Evolutionary conservation across 2,888 invertebrate species (phyloP).

Genomic region (Apoderus coryli): DNA sequence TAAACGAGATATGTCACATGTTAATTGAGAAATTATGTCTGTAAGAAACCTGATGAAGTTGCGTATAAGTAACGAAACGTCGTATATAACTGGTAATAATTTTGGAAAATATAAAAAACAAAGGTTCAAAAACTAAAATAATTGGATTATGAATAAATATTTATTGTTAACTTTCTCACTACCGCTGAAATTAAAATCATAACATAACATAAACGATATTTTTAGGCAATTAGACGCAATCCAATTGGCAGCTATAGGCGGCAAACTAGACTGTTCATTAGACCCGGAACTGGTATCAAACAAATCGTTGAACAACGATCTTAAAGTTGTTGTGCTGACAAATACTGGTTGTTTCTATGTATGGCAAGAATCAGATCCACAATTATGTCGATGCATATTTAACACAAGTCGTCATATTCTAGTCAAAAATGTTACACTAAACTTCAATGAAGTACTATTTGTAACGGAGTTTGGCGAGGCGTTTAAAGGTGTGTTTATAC

Average conservation of each 20-base stretch:
- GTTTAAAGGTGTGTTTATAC: slow-evolving; percentile 42
- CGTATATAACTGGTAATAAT: no score
- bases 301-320: slow-evolving; percentile 34
- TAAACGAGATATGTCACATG: no score
- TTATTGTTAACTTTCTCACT: no score
- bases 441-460: slow-evolving; percentile 43
- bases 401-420: slow-evolving; percentile 42
- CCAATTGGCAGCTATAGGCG: slow-evolving; percentile 38
- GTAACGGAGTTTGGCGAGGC: slow-evolving; percentile 54
- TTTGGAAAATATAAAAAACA: no score
- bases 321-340: slow-evolving; percentile 46
- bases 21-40: no score
- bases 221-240: slow-evolving; percentile 30
- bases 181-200: no score
- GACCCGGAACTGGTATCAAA: slow-evolving; percentile 32
- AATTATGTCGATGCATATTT: slow-evolving; percentile 46
- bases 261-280: slow-evolving; percentile 34
- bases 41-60: no score
- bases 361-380: slow-evolving; percentile 49
- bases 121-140: no score
- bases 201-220: no score
- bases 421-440: slow-evolving; percentile 43
- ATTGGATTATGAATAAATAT: no score
- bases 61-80: no score
- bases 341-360: slow-evolving; percentile 47